Conservation (phyloP, 1,140 invertebrate genomes). For the Teleopsis dalmanni region DNA sequence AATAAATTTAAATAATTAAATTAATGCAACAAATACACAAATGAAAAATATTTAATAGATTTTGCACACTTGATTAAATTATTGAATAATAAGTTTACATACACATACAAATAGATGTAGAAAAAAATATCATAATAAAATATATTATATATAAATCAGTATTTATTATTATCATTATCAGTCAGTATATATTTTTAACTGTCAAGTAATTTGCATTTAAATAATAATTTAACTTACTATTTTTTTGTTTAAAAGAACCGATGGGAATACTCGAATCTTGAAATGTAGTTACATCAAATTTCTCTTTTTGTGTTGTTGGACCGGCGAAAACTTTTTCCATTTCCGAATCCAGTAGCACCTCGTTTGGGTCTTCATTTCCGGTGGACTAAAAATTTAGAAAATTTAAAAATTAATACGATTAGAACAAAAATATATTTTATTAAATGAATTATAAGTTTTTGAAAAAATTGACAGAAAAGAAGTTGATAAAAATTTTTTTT, state of each 20-base stretch:
- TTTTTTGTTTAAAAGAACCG: slow-evolving; percentile 45
- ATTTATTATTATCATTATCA: no score
- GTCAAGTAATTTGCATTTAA: slow-evolving; percentile 26
- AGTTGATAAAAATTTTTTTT: background rate
- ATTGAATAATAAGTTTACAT: no score
- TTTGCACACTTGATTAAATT: no score
- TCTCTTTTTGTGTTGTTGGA: slow-evolving; percentile 43
- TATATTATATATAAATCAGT: no score
- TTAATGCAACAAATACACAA: no score
- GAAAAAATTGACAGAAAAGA: background rate
- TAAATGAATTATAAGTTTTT: background rate
- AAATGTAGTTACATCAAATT: slow-evolving; percentile 57
- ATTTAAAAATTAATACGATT: slow-evolving; percentile 2
- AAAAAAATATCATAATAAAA: no score
- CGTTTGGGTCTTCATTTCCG: slow-evolving; percentile 54
- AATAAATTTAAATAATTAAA: slow-evolving; percentile 1
- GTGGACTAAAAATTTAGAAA: slow-evolving; percentile 34
- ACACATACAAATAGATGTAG: no score
- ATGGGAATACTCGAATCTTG: slow-evolving; percentile 47
- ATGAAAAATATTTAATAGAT: no score
- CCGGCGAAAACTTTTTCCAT: slow-evolving; percentile 68
- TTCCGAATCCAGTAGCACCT: slow-evolving; percentile 65
- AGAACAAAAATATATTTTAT: background rate
- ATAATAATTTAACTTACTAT: slow-evolving; percentile 49
- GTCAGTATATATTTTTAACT: background rate